Conservation (phyloP, 23 tunicate species). For the Corella eumyota region DNA sequence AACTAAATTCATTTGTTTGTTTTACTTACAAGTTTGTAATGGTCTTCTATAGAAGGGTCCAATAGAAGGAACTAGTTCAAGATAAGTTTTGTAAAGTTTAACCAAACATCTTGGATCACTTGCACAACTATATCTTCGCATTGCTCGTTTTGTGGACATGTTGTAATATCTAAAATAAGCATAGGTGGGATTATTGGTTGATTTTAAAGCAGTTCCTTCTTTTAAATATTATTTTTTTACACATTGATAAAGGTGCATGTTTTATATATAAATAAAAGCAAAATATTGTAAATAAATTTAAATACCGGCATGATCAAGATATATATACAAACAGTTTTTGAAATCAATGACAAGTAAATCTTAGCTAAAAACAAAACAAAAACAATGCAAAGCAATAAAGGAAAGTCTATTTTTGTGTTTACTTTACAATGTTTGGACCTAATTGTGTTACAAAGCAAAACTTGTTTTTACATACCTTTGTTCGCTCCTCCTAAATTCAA, state of each 20-base stretch:
- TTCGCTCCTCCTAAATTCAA: constrained; percentile 60
- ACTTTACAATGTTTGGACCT: no score
- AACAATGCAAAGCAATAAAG: no score
- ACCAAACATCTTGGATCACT: constrained; percentile 71
- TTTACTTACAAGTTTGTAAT: constrained; percentile 83
- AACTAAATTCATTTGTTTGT: no score
- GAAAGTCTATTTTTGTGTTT: no score
- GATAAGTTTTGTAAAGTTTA: constrained; percentile 59
- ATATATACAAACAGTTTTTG: no score
- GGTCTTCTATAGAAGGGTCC: constrained; percentile 88
- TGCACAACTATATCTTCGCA: constrained; percentile 35
- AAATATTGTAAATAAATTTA: no score
- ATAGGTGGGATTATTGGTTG: background rate
- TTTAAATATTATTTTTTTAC: background rate
- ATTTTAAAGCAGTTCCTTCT: background rate
- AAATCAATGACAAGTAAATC: no score
- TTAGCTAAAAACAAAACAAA: no score
- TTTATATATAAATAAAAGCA: no score
- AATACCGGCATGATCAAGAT: no score
- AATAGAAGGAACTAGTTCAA: constrained; percentile 70
- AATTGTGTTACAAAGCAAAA: no score
- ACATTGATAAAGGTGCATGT: background rate
- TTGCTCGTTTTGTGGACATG: constrained; percentile 54
- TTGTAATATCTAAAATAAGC: constrained; percentile 43
- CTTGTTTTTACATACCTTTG: constrained; percentile 47